Base-by-base conservation (phyloP, 2,113 vertebrate genomes). In the Myiagra hebetior region DNA sequence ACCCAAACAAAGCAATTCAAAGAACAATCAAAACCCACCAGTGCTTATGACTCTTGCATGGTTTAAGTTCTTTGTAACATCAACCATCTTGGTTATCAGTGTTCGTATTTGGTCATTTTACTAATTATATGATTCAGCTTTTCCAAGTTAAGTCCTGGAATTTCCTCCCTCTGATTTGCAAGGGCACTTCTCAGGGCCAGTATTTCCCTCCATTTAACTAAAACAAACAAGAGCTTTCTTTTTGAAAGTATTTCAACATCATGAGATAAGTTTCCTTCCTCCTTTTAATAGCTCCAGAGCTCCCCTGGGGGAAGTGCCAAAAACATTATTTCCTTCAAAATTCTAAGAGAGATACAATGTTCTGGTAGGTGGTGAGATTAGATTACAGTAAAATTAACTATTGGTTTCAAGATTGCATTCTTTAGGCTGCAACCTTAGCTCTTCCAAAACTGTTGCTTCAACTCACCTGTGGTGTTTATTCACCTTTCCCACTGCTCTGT, bases 201-300 rank as follows among this genome's bases (percentile, higher is more conserved):
- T 13, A 64, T 86, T 96, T 97, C 92, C 92, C 90, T 75, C 60
- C 37, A 81, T 93, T 97, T 96, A 92, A 60, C 52, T 80, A 91
- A 96, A 93, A 86, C 92, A 97, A 96, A 96, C 47, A 90, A 77
- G 63, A 86, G 27, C 56, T 92, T 96, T 93, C 88, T 78, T 85
- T 95, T 26, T 93, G 52, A 86, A 95, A 88, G 26, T 93, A 81
- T 92, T 93, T 96, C 79, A 91, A 49, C 85, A 75, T 77, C 69
- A 47, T 59, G 72, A 94, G 93, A 80, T 93, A 92, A 94, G 53
- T 84, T 97, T 96, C 93, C 95, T 97, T 96, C 95, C 93, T 93
- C 31, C 76, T 91, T 93, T 93, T 91, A 95, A 95, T 94, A 93
- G 95, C 11, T 87, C n/a, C 83, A 86, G 60, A 15, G 41, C 20